These are phyloP conservation scores for Pemphigus obesinymphae DNA, from an alignment of 1,140 invertebrate genomes.

Conservation along the genomic window DNA sequence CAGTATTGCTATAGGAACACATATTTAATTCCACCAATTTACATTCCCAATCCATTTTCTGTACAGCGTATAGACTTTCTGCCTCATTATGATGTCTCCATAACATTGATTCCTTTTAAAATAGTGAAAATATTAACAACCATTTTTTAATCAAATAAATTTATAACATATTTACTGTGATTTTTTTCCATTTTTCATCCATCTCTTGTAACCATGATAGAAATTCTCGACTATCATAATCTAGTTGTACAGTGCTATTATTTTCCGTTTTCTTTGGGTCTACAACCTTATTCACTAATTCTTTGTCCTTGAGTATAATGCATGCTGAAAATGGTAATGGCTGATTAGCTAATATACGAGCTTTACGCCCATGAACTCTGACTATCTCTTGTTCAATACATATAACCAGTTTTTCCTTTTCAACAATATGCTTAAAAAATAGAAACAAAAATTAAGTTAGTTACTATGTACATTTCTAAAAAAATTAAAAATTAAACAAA, in stretches of 20 bases:
- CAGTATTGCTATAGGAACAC: conserved; percentile 73
- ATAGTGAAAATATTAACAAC: neutral
- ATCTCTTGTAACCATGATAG: conserved; percentile 94
- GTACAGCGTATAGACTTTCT: conserved; percentile 88
- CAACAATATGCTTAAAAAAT: conserved; percentile 77
- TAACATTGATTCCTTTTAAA: conserved; percentile 78
- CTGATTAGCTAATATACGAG: conserved; percentile 88
- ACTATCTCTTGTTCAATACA: conserved; percentile 93
- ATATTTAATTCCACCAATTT: conserved; percentile 81
- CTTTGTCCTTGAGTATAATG: conserved; percentile 86
- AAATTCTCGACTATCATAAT: conserved; percentile 90
- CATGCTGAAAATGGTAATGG: conserved; percentile 87
- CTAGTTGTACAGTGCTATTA: conserved; percentile 79
- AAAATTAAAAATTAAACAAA: no score
- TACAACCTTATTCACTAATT: conserved; percentile 89
- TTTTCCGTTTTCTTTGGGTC: conserved; percentile 86
- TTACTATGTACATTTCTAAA: no score
- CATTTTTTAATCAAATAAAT: neutral
- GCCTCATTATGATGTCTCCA: conserved; percentile 92
- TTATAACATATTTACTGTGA: conserved; percentile 65
- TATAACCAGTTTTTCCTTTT: conserved; percentile 90
- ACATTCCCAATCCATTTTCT: conserved; percentile 96
- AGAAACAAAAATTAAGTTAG: no score
- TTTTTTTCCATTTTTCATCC: conserved; percentile 97
- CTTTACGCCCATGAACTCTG: conserved; percentile 86